Conservation (phyloP, 2,113 vertebrate species). For the Podiceps cristatus region DNA sequence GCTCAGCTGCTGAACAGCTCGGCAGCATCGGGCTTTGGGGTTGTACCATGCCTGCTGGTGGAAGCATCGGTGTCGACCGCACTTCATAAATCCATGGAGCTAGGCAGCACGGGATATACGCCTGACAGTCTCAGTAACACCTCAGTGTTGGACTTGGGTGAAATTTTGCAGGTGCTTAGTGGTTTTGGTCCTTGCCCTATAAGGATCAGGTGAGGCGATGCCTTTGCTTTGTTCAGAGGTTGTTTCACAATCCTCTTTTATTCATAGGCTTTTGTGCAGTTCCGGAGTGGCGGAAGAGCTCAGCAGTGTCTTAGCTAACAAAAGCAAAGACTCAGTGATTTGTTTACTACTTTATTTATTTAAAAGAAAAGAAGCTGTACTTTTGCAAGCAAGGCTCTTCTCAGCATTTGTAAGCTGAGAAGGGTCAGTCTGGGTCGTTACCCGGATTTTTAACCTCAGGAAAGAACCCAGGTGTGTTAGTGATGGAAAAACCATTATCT, state of each 20-base stretch:
- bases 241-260: background rate
- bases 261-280: background rate
- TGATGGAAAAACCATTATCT: background rate
- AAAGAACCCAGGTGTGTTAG: background rate
- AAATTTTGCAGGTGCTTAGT: background rate
- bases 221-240: background rate
- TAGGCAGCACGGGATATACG: fast-evolving
- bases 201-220: background rate
- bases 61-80: fast-evolving
- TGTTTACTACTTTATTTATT: background rate
- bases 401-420: background rate
- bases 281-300: background rate
- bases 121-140: background rate
- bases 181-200: background rate
- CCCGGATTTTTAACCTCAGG: background rate
- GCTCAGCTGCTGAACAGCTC: background rate
- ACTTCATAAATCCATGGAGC: fast-evolving
- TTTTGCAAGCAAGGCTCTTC: background rate
- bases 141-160: background rate
- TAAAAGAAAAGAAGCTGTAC: background rate
- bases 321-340: background rate
- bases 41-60: fast-evolving
- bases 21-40: background rate
- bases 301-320: background rate
- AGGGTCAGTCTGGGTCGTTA: background rate